Percentiles rank a stretch among this genome's conserved stretches.
These are phyloP conservation scores for Euwallacea similis DNA, from an alignment of 1,140 invertebrate genomes.

Conservation along the genomic window DNA sequence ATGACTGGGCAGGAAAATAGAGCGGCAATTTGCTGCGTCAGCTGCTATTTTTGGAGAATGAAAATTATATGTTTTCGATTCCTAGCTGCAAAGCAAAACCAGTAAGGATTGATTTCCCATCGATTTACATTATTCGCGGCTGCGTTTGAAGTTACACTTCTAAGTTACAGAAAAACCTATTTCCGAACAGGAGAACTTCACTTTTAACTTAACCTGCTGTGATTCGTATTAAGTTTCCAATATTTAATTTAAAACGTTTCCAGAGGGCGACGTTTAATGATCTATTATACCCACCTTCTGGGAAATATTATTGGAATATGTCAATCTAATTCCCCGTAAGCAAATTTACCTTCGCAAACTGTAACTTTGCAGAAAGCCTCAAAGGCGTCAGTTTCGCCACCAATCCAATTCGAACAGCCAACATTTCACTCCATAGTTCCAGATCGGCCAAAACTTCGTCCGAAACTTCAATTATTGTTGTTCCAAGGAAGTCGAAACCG, in stretches of 20 bases:
- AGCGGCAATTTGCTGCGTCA: neutral
- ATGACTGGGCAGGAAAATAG: neutral
- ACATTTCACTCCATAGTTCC: slow-evolving; percentile 43
- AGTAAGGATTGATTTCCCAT: neutral
- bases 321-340: neutral
- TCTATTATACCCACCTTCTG: no score
- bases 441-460: slow-evolving; percentile 37
- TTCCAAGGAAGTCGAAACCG: slow-evolving; percentile 38
- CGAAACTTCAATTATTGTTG: slow-evolving; percentile 43
- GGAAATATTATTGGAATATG: no score
- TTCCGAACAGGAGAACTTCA: no score
- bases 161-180: no score
- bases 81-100: neutral
- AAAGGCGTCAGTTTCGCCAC: slow-evolving; percentile 9
- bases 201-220: no score
- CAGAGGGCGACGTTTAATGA: no score
- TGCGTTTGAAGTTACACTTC: neutral
- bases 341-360: slow-evolving; percentile 1
- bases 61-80: neutral
- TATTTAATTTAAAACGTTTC: no score
- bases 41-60: neutral
- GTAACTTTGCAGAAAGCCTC: neutral
- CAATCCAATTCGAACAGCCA: slow-evolving; percentile 34
- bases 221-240: no score
- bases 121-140: neutral